Conservation (phyloP, 2,888 invertebrate genomes). For the Slavum lentiscoides region DNA sequence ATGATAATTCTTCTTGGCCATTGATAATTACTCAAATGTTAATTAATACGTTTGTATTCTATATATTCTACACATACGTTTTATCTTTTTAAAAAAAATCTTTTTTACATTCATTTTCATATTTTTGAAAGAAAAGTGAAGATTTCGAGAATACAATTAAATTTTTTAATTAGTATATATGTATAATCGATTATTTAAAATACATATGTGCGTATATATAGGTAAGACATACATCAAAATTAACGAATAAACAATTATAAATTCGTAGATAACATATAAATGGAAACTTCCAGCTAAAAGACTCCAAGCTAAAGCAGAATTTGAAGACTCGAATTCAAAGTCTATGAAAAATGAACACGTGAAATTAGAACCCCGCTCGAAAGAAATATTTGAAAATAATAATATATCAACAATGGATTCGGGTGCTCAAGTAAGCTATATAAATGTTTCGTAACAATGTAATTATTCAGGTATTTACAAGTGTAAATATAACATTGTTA, state of each 20-base stretch:
- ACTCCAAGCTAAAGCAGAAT: constrained; percentile 4
- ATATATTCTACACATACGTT: too few relatives aligned
- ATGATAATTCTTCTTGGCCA: too few relatives aligned
- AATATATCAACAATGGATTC: constrained; percentile 12
- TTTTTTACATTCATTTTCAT: too few relatives aligned
- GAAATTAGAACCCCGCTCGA: constrained; percentile 28
- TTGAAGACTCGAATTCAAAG: constrained; percentile 15
- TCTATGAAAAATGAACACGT: constrained; percentile 8
- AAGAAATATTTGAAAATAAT: constrained; percentile 17
- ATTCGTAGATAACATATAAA: constrained; percentile 36
- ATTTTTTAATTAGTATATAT: too few relatives aligned
- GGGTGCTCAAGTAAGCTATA: constrained; percentile 19
- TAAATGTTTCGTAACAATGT: neutral
- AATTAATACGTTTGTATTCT: too few relatives aligned
- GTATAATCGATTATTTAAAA: too few relatives aligned
- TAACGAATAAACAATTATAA: neutral
- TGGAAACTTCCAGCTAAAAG: constrained; percentile 21
- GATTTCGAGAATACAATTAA: too few relatives aligned
- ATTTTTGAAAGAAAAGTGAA: too few relatives aligned
- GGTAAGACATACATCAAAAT: neutral
- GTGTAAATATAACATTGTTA: neutral
- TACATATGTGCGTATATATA: neutral
- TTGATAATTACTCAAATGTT: too few relatives aligned
- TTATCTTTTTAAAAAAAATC: too few relatives aligned
- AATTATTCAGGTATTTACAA: neutral